phyloP scores from a whole-genome alignment of 2,797 vertebrate species.

The Artibeus lituratus region DNA sequence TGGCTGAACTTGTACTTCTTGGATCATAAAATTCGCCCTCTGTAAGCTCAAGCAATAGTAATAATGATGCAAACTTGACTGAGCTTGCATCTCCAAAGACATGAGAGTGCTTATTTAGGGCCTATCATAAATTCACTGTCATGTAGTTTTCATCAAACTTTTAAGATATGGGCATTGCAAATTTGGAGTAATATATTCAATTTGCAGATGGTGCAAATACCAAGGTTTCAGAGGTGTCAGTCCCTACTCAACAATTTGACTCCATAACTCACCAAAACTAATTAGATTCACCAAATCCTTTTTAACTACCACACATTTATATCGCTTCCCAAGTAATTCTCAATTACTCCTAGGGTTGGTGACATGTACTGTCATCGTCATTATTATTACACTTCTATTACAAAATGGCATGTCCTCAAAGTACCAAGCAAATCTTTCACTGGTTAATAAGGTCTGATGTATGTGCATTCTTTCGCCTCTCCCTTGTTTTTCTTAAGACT shows the following conservation, averaged over 20 bases:
- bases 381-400: background rate
- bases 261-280: background rate
- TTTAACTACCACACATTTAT: background rate
- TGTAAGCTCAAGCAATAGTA: constrained; percentile 40
- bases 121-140: constrained; percentile 49
- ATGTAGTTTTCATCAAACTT: constrained; percentile 32
- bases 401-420: background rate
- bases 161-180: background rate
- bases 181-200: constrained; percentile 20
- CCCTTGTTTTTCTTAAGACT: background rate
- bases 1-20: constrained; percentile 59
- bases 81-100: constrained; percentile 31
- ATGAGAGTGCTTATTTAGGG: constrained; percentile 18
- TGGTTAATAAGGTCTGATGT: background rate
- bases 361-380: background rate
- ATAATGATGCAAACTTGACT: constrained; percentile 55
- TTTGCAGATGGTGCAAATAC: background rate
- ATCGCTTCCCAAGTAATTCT: background rate
- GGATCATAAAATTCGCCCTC: constrained; percentile 72
- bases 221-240: background rate
- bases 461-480: background rate
- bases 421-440: background rate
- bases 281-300: background rate
- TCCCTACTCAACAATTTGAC: background rate
- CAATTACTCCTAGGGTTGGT: background rate